A percentile compares a stretch with the other conserved stretches of the same genome.
These are phyloP conservation scores for Balanococcus diminutus DNA, from an alignment of 2,888 invertebrate species.

Conservation along the genomic window DNA sequence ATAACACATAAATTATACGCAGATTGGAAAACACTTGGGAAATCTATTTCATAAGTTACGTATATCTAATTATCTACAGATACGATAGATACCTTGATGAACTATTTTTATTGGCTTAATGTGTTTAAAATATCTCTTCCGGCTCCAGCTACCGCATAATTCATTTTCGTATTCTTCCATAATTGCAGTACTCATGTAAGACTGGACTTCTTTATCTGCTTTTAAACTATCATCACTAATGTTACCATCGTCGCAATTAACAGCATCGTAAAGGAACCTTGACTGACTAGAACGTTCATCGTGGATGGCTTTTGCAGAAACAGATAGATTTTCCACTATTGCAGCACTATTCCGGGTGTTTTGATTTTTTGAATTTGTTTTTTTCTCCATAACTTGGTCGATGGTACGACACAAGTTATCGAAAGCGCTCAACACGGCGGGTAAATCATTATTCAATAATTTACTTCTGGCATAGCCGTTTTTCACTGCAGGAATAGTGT, in stretches of 20 bases:
- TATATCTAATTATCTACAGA: too few relatives aligned
- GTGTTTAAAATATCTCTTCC: slow-evolving; percentile 34
- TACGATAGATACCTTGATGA: slow-evolving; percentile 44
- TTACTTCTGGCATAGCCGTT: not conserved
- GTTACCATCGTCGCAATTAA: slow-evolving; percentile 56
- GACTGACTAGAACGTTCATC: slow-evolving; percentile 49
- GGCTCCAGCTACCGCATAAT: slow-evolving; percentile 44
- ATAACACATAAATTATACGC: too few relatives aligned
- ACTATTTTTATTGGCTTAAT: slow-evolving; percentile 42
- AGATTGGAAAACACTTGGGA: not conserved
- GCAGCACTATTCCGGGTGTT: not conserved
- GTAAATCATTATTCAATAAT: slow-evolving; percentile 26
- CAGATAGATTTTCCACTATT: not conserved
- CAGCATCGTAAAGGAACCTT: slow-evolving; percentile 55
- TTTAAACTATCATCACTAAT: slow-evolving; percentile 63
- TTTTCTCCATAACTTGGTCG: not conserved
- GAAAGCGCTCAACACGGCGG: slow-evolving; percentile 54
- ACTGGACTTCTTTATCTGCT: slow-evolving; percentile 68
- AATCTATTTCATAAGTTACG: not conserved
- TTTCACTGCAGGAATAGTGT: slow-evolving; percentile 24
- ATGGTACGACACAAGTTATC: slow-evolving; percentile 56
- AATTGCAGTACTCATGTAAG: slow-evolving; percentile 56
- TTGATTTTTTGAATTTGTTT: not conserved
- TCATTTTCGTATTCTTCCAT: slow-evolving; percentile 53
- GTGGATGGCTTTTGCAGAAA: not conserved